A percentile compares a stretch with the other conserved stretches of the same genome.
These are phyloP conservation scores for Aquatica leii DNA, from an alignment of 2,888 invertebrate genomes.

Conservation along the genomic window DNA sequence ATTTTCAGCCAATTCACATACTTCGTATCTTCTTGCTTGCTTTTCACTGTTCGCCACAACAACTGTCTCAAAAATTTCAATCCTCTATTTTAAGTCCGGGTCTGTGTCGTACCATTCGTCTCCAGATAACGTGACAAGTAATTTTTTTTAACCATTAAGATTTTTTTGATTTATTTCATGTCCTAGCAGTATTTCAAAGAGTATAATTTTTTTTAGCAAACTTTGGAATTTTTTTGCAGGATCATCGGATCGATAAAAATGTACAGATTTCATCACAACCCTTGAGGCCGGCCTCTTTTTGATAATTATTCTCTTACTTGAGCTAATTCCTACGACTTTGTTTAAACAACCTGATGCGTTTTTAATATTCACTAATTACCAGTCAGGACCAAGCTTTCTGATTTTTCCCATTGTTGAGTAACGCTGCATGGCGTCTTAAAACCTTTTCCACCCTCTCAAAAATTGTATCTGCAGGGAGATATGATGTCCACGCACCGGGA, in stretches of 20 bases:
- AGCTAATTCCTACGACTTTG: background rate
- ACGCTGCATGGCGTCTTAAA: slow-evolving; percentile 9
- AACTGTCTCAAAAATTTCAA: too few relatives aligned
- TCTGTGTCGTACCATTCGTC: too few relatives aligned
- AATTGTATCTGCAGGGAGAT: slow-evolving; percentile 23
- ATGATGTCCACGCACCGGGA: too few relatives aligned
- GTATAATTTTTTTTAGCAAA: background rate
- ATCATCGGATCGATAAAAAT: background rate
- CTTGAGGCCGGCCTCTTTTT: background rate
- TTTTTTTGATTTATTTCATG: background rate
- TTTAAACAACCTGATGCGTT: slow-evolving; percentile 3
- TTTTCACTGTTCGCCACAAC: too few relatives aligned
- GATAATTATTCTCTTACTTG: background rate
- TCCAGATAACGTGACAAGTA: too few relatives aligned
- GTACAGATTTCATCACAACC: background rate
- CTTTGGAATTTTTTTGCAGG: background rate
- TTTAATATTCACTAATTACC: background rate
- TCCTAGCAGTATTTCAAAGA: too few relatives aligned
- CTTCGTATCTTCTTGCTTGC: too few relatives aligned
- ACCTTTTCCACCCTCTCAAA: slow-evolving; percentile 22
- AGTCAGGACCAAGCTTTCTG: too few relatives aligned
- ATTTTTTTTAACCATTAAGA: too few relatives aligned
- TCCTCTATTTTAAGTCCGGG: too few relatives aligned
- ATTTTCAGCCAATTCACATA: too few relatives aligned
- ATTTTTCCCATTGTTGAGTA: background rate